phyloP scores from a whole-genome alignment of 2,113 vertebrate genomes.

The Chaetodon auriga region DNA sequence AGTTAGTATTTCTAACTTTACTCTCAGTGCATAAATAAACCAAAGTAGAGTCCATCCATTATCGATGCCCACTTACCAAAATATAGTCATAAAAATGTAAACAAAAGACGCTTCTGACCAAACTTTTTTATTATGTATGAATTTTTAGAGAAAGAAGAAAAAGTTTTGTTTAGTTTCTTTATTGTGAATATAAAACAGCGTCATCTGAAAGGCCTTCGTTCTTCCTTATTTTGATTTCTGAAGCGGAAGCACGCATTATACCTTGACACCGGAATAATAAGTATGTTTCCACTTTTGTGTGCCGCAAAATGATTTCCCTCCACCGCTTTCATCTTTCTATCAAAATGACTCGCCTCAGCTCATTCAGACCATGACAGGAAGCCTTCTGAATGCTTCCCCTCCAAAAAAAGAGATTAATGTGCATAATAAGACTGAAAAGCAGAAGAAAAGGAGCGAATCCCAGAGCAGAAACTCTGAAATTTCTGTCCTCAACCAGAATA shows the following conservation, averaged over 20 bases:
- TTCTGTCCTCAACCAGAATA: constrained; percentile 41
- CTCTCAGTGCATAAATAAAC: constrained; percentile 22
- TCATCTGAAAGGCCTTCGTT: neutral
- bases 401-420: constrained; percentile 6
- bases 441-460: constrained; percentile 45
- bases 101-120: neutral
- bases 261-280: constrained; percentile 43
- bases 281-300: constrained; percentile 25
- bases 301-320: constrained; percentile 40
- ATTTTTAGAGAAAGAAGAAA: constrained; percentile 1
- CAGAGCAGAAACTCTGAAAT: constrained; percentile 37
- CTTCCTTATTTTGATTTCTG: constrained; percentile 25
- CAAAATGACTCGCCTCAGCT: constrained; percentile 38
- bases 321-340: constrained; percentile 55
- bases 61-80: neutral
- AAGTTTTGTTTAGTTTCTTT: neutral
- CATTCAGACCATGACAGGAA: constrained; percentile 39
- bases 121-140: neutral
- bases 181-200: constrained; percentile 3
- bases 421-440: constrained; percentile 43
- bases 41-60: neutral
- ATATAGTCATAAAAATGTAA: neutral
- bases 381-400: constrained; percentile 17
- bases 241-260: constrained; percentile 17
- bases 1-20: constrained; percentile 12